phyloP scores from a whole-genome alignment of 64 coral and sea anemone species.

The Orbicella faveolata region DNA sequence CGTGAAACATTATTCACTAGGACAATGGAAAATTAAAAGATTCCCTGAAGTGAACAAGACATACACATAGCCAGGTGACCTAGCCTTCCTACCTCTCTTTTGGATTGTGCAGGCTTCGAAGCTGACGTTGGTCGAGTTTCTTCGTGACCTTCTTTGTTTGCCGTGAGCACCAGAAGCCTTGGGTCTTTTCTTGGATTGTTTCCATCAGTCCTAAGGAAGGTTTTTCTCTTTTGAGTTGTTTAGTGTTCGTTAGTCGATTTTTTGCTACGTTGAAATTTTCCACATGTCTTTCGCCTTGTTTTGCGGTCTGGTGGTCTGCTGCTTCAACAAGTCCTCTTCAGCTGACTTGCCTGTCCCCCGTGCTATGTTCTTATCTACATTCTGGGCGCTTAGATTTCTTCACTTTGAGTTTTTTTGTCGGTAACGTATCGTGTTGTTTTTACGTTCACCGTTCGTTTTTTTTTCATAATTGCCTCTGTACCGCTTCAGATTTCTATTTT shows the following conservation, averaged over 20 bases:
- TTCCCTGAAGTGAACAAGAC: background rate
- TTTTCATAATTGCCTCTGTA: background rate
- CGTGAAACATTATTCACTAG: constrained; percentile 8
- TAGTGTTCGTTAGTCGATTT: background rate
- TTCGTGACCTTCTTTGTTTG: background rate
- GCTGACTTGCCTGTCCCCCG: no score
- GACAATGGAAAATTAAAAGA: background rate
- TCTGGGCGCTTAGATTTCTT: background rate
- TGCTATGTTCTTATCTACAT: no score
- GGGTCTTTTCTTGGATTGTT: background rate
- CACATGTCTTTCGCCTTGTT: background rate
- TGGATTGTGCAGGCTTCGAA: constrained; percentile 4
- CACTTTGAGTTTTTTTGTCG: background rate
- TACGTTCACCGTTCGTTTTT: background rate
- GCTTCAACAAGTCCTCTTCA: background rate
- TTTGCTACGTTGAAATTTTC: background rate
- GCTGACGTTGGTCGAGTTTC: background rate
- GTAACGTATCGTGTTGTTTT: background rate
- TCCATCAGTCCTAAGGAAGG: background rate
- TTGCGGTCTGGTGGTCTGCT: background rate
- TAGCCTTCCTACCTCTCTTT: background rate
- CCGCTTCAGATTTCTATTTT: background rate
- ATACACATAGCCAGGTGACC: background rate
- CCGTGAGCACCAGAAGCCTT: constrained; percentile 19
- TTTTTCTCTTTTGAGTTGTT: background rate